Evolutionary conservation across 2,113 vertebrate genomes (phyloP).

Genomic region (Rhegmatorhina hoffmannsi): DNA sequence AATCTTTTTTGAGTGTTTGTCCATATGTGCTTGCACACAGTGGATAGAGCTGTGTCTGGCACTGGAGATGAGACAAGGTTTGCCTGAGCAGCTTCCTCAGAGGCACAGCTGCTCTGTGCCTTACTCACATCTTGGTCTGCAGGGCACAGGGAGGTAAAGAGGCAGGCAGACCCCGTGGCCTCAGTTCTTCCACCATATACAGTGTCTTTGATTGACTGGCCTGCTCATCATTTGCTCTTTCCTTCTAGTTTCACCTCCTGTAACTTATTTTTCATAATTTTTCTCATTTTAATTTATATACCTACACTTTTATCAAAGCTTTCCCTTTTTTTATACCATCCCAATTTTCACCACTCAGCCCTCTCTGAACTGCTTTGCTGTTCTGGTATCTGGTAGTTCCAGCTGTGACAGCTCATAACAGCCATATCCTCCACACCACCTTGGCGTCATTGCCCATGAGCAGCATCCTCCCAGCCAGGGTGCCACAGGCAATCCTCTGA

Average conservation of each 20-base stretch:
- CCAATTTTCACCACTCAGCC: neutral
- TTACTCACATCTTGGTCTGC: neutral
- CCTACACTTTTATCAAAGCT: neutral
- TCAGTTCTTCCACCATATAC: neutral
- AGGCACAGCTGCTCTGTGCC: neutral
- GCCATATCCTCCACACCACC: neutral
- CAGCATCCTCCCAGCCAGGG: neutral
- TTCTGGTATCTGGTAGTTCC: neutral
- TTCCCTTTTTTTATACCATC: neutral
- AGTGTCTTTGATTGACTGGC: neutral
- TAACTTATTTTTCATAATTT: neutral
- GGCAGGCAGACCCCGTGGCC: neutral
- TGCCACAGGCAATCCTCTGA: neutral
- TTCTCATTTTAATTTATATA: neutral
- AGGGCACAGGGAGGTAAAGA: neutral
- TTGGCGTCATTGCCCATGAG: neutral
- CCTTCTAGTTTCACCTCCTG: neutral
- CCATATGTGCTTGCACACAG: neutral
- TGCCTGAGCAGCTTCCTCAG: neutral
- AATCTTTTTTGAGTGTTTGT: neutral
- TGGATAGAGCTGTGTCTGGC: neutral
- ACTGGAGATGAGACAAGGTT: neutral
- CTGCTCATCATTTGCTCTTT: neutral
- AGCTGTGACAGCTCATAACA: neutral
- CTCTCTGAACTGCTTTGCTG: neutral